Evolutionary conservation across 1,140 invertebrate species (phyloP), one percentile per base, ranked within the genome.

Genomic region (Drosophila paulistorum): DNA sequence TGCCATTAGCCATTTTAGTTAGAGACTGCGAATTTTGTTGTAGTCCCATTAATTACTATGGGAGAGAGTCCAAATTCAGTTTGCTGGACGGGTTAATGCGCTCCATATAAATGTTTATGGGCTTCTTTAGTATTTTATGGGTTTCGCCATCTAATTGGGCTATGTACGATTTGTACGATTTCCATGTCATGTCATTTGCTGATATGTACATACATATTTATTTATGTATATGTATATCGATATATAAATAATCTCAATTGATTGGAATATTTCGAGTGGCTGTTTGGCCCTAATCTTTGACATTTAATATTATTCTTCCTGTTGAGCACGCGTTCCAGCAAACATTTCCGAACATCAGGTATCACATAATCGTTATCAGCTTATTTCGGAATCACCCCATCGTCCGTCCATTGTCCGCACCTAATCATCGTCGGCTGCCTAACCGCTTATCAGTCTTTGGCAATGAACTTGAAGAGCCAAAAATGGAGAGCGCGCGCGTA

Each of bases 211-310:
- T 48, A 48, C 14, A 7, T 68, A 33, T 48, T 30, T 30, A 30
- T 30, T 6, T 30, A 7, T 30, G 6, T n/a, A 23, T 51, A 26
- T 23, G 17, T 59, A 74, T 63, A 39, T 39, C 0, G 39, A 30
- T 55, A 42, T 23, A 64, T 42, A 65, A 48, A 48, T 48, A 48
- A 17, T 17, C 14, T 65, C 33, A 54, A 63, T 66, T 81, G 73
- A 85, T 81, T 65, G 77, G 81, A 81, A 84, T 70, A 63, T 74
- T 84, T 77, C 65, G 55, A 76, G 74, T 76, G 74, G 54, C 72
- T 73, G 57, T 7, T 26, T 26, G 23, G 30, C 30, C 63, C 59
- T 76, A 60, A 77, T 77, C 74, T 65, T 55, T 77, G 75, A 70
- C 57, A 58, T 13, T 65, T 26, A 55, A 57, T 73, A 74, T 75